A percentile compares a stretch with the other conserved stretches of the same genome.
Evolutionary conservation across 2,888 invertebrate species (phyloP).

Genomic region (Eristalinus aeneus): DNA sequence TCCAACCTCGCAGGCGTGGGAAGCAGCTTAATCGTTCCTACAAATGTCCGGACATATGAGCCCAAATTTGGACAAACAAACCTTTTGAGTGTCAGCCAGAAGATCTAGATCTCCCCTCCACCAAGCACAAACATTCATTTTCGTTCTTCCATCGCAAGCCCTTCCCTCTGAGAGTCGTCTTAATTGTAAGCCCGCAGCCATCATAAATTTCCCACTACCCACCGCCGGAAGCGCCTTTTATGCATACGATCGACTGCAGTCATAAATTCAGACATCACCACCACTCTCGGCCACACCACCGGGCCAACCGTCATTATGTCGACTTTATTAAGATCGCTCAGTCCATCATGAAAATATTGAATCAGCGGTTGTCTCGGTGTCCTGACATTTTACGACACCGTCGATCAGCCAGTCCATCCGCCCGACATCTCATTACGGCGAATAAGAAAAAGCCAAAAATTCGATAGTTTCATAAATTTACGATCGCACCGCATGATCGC

Average conservation of each 20-base stretch:
- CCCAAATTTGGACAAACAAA: no score
- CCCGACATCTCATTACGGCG: constrained; percentile 33
- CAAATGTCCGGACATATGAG: no score
- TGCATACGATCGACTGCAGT: constrained; percentile 47
- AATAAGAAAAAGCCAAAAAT: constrained; percentile 34
- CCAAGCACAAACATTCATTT: no score
- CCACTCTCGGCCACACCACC: neutral
- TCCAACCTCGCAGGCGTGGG: no score
- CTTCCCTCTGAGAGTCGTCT: neutral
- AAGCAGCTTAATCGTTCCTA: no score
- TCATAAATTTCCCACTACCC: constrained; percentile 29
- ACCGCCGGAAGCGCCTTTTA: constrained; percentile 8
- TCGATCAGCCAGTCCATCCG: constrained; percentile 22
- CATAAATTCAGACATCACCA: constrained; percentile 48
- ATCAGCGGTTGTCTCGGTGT: constrained; percentile 18
- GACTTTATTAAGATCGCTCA: constrained; percentile 32
- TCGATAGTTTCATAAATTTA: constrained; percentile 35
- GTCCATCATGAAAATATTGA: constrained; percentile 60
- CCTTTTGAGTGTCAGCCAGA: no score
- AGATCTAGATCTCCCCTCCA: no score
- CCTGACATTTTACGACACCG: constrained; percentile 61
- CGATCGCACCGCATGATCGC: no score
- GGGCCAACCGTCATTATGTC: constrained; percentile 34
- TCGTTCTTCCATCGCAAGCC: neutral
- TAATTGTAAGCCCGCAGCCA: constrained; percentile 34